These are phyloP conservation scores for Thereva unica DNA, from an alignment of 2,888 invertebrate species.

Conservation along the genomic window DNA sequence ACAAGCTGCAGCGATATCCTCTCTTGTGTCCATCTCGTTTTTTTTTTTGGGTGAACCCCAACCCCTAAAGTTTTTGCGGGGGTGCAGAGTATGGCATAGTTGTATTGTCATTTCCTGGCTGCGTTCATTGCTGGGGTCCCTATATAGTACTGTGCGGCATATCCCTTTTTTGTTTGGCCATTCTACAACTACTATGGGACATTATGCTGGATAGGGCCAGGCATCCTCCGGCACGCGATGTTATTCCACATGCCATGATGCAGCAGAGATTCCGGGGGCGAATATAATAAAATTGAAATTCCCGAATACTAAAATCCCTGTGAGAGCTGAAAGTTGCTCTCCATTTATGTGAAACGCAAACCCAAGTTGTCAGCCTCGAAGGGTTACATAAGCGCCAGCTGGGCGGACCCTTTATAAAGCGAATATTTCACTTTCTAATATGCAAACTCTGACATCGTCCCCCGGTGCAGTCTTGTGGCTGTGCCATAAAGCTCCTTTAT, in stretches of 20 bases:
- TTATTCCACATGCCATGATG: background rate
- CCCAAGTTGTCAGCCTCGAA: conserved; percentile 6
- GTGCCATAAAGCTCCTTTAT: conserved; percentile 3
- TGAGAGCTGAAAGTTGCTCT: background rate
- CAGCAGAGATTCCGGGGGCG: conserved; percentile 12
- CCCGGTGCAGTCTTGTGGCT: background rate
- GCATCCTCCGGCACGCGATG: no score
- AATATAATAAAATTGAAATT: conserved; percentile 17
- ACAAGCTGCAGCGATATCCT: conserved; percentile 4
- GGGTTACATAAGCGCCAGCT: conserved; percentile 14
- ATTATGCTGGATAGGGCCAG: no score
- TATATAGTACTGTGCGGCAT: no score
- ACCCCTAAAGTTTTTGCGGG: no score
- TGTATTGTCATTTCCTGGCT: no score
- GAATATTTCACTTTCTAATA: background rate
- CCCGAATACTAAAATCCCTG: background rate
- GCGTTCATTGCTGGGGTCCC: no score
- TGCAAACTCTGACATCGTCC: background rate
- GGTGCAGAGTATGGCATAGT: no score
- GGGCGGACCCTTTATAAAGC: conserved; percentile 1
- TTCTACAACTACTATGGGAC: no score
- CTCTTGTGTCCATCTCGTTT: conserved; percentile 5
- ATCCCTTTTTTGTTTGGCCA: no score
- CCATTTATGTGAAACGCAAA: background rate
- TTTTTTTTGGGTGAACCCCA: background rate